phyloP scores from a whole-genome alignment of 2,113 vertebrate genomes.

The Perccottus glenii region DNA sequence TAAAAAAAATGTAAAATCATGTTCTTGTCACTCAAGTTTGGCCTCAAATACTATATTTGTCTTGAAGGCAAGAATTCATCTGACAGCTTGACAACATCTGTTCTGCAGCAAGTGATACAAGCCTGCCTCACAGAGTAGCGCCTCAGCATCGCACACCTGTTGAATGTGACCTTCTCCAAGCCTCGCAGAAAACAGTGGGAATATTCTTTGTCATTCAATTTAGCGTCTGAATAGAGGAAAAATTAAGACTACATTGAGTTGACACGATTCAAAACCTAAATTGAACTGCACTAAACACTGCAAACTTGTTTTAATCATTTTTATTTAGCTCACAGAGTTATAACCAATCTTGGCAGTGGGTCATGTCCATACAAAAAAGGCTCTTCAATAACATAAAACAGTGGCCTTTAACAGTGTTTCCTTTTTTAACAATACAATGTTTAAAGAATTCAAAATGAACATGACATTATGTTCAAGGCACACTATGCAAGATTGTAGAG shows the following conservation, averaged over 20 bases:
- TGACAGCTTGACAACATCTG: constrained; percentile 54
- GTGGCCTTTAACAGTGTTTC: too few species aligned
- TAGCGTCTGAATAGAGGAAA: background rate
- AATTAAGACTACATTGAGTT: background rate
- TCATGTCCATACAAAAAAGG: too few species aligned
- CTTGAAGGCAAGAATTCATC: constrained; percentile 5
- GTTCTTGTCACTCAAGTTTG: constrained; percentile 34
- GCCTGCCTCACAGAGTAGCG: constrained; percentile 7
- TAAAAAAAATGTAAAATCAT: constrained; percentile 26
- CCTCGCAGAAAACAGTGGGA: background rate
- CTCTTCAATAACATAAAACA: too few species aligned
- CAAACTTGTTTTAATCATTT: background rate
- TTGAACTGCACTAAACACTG: constrained; percentile 22
- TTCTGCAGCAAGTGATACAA: constrained; percentile 20
- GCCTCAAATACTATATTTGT: constrained; percentile 33
- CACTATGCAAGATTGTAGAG: too few species aligned
- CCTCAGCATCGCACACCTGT: constrained; percentile 39
- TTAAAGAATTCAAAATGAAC: too few species aligned
- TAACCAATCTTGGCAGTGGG: too few species aligned
- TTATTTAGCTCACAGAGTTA: too few species aligned
- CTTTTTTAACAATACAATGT: too few species aligned
- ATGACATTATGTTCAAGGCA: too few species aligned
- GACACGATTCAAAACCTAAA: background rate
- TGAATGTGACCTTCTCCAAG: constrained; percentile 32
- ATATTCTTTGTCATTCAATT: background rate